Base-by-base conservation (phyloP, 1,140 invertebrate species). In the Chionoecetes opilio region DNA sequence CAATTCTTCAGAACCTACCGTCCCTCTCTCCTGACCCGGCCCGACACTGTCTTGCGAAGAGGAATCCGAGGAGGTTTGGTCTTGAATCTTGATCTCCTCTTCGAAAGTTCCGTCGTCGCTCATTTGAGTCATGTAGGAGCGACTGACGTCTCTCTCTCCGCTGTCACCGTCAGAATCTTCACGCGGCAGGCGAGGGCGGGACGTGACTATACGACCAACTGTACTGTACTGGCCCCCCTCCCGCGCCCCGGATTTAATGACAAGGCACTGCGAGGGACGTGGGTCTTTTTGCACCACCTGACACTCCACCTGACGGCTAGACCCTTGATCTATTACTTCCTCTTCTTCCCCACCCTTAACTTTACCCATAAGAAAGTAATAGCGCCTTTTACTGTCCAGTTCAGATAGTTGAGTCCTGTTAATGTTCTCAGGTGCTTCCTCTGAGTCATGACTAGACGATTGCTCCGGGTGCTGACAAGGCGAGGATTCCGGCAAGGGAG, bases 31-130 rank as follows among this genome's bases (percentile, higher is more conserved):
- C 11, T 94, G 41, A 31, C 93, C 38, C n/a, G 87, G 21, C 0
- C 93, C 96, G 29, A 95, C 91, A 82, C 96, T 96, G 75, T 96
- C 96, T 41, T 96, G 96, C 9, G 96, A 96, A 29, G 96, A 96
- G 29, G 96, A 96, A 46, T 96, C 96, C n/a, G 96, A 96, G 63
- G 94, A 85, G 9, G 91, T 53, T 82, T 34, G 96, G 31, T 95
- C 93, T 3, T 85, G 92, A 53, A 93, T 91, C 34, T 92, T 91
- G 34, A 94, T 46, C 29, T 95, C 94, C 38, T 91, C 94, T 31
- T 41, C 91, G 53, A 92, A 91, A 14, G 92, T 92, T 31, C 93
- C 95, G 85, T 95, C 96, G 75, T 96, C 92, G 53, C 88, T 95
- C 31, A 96, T 82, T 31, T 95, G 93, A 11, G 93, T 84, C 32